Base-by-base conservation (phyloP, 2,113 vertebrate species). In the Rhipidura dahli region DNA sequence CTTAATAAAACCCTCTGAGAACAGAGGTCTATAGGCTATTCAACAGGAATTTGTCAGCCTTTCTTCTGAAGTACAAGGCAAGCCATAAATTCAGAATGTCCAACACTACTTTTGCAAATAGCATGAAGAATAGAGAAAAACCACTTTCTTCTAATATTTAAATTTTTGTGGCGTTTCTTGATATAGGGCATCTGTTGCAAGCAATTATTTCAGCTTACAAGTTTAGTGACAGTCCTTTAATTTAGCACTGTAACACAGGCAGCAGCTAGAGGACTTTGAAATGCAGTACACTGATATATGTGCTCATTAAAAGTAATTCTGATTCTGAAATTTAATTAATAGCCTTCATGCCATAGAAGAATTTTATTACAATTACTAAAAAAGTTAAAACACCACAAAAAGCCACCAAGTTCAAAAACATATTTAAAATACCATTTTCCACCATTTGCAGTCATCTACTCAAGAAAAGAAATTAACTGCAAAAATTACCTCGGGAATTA, bases 1-100 rank as follows among this genome's bases (percentile, higher is more conserved):
- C 49, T 73, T 80, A 64, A 72, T 54, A 91, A 80, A 39, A 16
- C 22, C 87, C 87, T 81, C 20, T n/a, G 80, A 83, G 94, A 93
- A 56, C 22, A 72, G 6, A 80, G 21, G 33, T 76, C 77, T 77
- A 57, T 78, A 60, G 71, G 30, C 57, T 54, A 66, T 39, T 72
- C 79, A 68, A 31, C 26, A 79, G 31, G 47, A 92, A 11, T 31
- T 87, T 65, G 24, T 64, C 57, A 94, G 57, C 40, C 57, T 87
- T 84, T 79, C 40, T 76, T 82, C 60, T 66, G 37, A 87, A 82
- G 19, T 20, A 76, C 69, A 81, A 51, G 39, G 27, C n/a, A 84
- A 81, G 53, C 6, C 73, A 53, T 37, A 69, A 70, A 89, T 86
- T 91, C 54, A 86, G 51, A 35, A 50, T 78, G 10, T 66, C 26